Percentiles rank a stretch among this genome's conserved stretches.
phyloP scores from a whole-genome alignment of 2,797 vertebrate genomes.

The Lateolabrax maculatus region DNA sequence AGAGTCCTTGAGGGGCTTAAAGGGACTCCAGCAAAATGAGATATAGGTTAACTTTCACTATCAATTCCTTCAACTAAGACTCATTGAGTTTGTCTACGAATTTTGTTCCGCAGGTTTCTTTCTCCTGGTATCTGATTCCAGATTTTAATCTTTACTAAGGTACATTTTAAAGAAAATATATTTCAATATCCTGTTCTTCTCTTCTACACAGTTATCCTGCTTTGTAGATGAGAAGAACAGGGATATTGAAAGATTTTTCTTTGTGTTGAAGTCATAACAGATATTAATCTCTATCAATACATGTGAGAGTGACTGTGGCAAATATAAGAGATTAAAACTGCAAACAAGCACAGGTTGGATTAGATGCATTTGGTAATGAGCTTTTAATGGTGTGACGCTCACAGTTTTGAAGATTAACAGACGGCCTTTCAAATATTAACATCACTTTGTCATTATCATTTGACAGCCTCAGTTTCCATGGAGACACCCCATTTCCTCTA shows the following conservation, averaged over 20 bases:
- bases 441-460: constrained; percentile 56
- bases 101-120: neutral
- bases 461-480: constrained; percentile 79
- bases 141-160: neutral
- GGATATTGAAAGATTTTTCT: too few relatives aligned
- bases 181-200: neutral
- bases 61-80: constrained; percentile 11
- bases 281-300: neutral
- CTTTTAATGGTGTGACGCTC: constrained; percentile 22
- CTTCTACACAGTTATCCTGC: neutral
- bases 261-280: neutral
- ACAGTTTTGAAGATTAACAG: constrained; percentile 34
- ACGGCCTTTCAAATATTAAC: constrained; percentile 46
- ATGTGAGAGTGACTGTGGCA: neutral
- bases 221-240: too few relatives aligned
- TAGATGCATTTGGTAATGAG: constrained; percentile 17
- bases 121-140: neutral
- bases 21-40: constrained; percentile 44
- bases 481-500: constrained; percentile 66
- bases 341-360: neutral
- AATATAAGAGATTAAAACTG: constrained; percentile 11
- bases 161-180: neutral
- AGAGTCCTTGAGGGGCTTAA: constrained; percentile 53
- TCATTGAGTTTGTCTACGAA: neutral
- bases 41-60: constrained; percentile 57